Base-by-base conservation (phyloP, 2,888 invertebrate genomes). In the Lordiphosa andalusiaca region DNA sequence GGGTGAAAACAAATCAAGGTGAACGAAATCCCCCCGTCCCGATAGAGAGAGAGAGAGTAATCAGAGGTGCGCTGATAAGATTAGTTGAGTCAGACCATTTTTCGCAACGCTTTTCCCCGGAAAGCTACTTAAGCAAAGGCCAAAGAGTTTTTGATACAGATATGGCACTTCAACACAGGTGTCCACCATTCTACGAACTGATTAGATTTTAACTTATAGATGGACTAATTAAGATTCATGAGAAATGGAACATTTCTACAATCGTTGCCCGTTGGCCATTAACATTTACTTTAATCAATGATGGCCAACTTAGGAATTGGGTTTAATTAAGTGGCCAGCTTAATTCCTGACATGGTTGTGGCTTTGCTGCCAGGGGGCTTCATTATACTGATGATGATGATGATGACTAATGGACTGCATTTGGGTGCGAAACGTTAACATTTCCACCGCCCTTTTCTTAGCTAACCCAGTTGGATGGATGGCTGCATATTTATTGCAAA, bases 401-500 rank as follows among this genome's bases (percentile, higher is more conserved):
- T 42, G 58, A 47, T 37, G 53, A 53, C 36, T 21, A 39, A 23
- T 35, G 46, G 35, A 42, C 39, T 33, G 37, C 41, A 33, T 25
- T 25, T 25, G 25, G 25, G 25, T 25, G 25, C 6, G 25, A 25
- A 25, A 6, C 25, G 6, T 36, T 50, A 12, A 25, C 37, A 42
- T 9, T 35, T 16, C 10, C 6, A 10, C 39, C n/a, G 19, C 21
- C 39, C 36, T 16, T 40, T 25, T 23, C 47, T 51, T 55, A 52
- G 53, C 56, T 52, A 39, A 36, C 62, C 10, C 39, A 41, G 12
- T 33, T 9, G 36, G 36, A 23, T 41, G 37, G 23, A 4, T 39
- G 61, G 49, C 73, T 77, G 77, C 82, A 77, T 77, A 77, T 77
- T 77, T 82, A 77, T 77, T 78, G 83, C 82, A 75, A 77, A 77